phyloP scores from a whole-genome alignment of 1,140 invertebrate genomes.

The Ceratina australensis region DNA sequence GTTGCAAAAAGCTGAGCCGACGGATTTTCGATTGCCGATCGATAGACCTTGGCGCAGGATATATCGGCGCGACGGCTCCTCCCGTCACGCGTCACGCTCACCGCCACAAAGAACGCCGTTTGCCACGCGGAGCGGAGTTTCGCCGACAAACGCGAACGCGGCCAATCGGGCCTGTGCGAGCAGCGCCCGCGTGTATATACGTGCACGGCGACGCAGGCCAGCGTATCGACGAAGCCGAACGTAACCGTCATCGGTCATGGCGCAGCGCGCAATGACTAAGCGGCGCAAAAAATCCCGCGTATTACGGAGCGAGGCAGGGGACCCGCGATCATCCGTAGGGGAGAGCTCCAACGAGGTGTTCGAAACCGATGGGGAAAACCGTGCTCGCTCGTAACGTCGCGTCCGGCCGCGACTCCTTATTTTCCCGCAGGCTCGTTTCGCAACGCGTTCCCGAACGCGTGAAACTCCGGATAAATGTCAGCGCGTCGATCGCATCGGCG shows the following conservation, averaged over 20 bases:
- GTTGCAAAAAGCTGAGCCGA: neutral
- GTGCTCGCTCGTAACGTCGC: slow-evolving; percentile 34
- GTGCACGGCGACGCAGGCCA: neutral
- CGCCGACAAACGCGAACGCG: slow-evolving; percentile 14
- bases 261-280: slow-evolving; percentile 57
- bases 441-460: neutral
- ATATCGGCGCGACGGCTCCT: slow-evolving; percentile 22
- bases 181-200: neutral
- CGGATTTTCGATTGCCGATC: slow-evolving; percentile 17
- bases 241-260: slow-evolving; percentile 47
- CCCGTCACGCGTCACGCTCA: neutral
- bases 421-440: neutral
- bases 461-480: slow-evolving; percentile 14
- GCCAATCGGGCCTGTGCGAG: neutral
- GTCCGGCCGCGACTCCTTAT: neutral
- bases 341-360: slow-evolving; percentile 20
- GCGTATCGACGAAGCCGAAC: neutral
- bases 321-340: slow-evolving; percentile 39
- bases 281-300: slow-evolving; percentile 60
- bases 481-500: neutral
- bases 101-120: neutral
- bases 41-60: slow-evolving; percentile 43
- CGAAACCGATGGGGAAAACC: slow-evolving; percentile 10
- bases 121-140: slow-evolving; percentile 17
- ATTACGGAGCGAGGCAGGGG: slow-evolving; percentile 46